Percentiles rank a stretch among this genome's conserved stretches.
These are phyloP conservation scores for Mionectes macconnelli DNA, from an alignment of 2,113 vertebrate genomes.

Conservation along the genomic window DNA sequence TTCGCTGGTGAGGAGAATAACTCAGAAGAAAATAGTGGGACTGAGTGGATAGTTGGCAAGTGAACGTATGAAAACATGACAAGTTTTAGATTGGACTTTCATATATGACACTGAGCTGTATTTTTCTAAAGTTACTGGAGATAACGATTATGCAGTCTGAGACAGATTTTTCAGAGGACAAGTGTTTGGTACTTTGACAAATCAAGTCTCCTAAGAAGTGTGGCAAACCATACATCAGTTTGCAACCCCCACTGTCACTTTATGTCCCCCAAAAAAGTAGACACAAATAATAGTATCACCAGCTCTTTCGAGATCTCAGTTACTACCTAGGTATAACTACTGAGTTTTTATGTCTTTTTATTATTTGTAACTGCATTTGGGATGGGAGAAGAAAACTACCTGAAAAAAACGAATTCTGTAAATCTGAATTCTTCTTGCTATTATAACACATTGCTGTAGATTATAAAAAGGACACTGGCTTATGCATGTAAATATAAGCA, in stretches of 20 bases:
- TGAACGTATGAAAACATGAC: neutral
- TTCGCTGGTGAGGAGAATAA: accelerated
- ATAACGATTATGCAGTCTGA: neutral
- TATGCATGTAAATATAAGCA: neutral
- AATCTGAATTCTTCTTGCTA: neutral
- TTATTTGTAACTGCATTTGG: neutral
- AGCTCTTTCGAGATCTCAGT: neutral
- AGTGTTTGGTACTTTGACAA: neutral
- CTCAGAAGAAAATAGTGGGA: neutral
- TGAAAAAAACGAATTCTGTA: neutral
- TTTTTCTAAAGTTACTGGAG: neutral
- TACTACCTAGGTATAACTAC: neutral
- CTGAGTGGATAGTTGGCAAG: neutral
- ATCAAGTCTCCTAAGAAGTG: neutral
- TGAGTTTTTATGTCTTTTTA: neutral
- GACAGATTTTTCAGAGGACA: neutral
- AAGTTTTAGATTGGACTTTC: neutral
- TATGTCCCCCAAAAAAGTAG: accelerated
- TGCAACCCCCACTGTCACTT: neutral
- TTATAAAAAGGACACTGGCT: neutral
- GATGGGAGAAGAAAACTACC: neutral
- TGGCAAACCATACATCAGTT: neutral
- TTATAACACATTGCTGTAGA: neutral
- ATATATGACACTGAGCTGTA: neutral
- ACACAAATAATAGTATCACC: neutral